Conservation (phyloP, 1,140 invertebrate genomes). For the Papilio xuthus region DNA sequence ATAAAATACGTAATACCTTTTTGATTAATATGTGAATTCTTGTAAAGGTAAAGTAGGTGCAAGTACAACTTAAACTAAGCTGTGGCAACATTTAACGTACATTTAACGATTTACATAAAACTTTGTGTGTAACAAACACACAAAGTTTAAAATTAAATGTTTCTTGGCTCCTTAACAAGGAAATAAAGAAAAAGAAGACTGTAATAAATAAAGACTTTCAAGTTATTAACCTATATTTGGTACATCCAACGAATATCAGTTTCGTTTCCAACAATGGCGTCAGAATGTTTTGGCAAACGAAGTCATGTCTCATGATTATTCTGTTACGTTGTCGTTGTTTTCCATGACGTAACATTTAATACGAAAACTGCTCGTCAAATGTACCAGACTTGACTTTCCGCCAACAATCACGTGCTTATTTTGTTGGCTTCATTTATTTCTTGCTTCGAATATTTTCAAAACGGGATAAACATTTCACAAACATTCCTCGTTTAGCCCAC, state of each 20-base stretch:
- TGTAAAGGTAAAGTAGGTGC: too few species aligned
- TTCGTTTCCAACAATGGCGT: conserved; percentile 20
- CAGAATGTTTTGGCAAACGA: conserved; percentile 15
- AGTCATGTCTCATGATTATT: conserved; percentile 11
- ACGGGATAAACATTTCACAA: not conserved
- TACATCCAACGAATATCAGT: not conserved
- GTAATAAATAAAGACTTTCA: not conserved
- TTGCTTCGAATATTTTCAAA: not conserved
- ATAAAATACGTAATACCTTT: too few species aligned
- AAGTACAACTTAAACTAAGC: too few species aligned
- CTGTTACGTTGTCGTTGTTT: conserved; percentile 37
- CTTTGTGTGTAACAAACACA: too few species aligned
- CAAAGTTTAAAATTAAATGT: too few species aligned
- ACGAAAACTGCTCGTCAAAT: conserved; percentile 34
- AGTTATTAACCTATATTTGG: not conserved
- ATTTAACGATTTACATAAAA: too few species aligned
- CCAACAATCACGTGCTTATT: conserved; percentile 32
- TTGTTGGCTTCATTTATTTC: conserved; percentile 5
- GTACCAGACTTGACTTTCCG: conserved; percentile 28
- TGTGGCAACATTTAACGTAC: too few species aligned
- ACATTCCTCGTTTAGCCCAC: not conserved
- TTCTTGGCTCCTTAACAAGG: too few species aligned
- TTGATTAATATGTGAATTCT: too few species aligned
- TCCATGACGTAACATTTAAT: conserved; percentile 35
- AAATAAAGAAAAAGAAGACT: too few species aligned